Conservation (phyloP, 37 sponge, comb jelly and placozoan genomes). For the Mnemiopsis leidyi region DNA sequence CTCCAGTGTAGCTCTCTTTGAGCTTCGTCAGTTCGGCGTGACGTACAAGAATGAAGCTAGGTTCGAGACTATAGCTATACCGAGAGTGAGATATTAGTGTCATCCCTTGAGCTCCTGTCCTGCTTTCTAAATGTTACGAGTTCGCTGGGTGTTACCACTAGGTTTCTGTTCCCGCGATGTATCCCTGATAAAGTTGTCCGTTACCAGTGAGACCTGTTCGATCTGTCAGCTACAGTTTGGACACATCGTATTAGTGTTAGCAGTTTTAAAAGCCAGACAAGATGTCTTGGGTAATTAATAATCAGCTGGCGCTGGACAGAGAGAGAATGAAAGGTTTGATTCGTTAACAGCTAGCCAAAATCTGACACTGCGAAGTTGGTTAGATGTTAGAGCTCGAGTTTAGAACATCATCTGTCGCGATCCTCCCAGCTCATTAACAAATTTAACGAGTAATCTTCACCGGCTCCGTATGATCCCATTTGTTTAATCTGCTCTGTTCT, state of each 20-base stretch:
- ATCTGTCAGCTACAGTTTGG: no score
- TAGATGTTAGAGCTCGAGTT: neutral
- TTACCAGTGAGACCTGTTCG: no score
- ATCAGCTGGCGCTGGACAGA: no score
- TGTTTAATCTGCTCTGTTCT: neutral
- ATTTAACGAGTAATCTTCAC: neutral
- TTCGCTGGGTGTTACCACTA: no score
- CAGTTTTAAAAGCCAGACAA: no score
- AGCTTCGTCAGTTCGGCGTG: no score
- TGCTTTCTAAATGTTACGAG: neutral
- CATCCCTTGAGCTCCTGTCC: neutral
- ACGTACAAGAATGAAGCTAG: no score
- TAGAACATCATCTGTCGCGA: neutral
- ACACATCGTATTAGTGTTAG: no score
- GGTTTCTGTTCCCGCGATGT: no score
- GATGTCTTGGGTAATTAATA: no score
- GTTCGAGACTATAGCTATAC: no score
- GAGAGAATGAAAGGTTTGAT: neutral
- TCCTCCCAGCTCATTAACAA: neutral
- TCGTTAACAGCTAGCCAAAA: neutral
- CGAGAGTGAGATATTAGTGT: neutral
- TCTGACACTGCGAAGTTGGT: neutral
- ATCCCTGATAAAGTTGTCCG: no score
- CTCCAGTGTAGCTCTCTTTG: neutral
- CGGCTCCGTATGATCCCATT: neutral